Conservation (phyloP, 2,888 invertebrate species). For the Heliconius sara region DNA sequence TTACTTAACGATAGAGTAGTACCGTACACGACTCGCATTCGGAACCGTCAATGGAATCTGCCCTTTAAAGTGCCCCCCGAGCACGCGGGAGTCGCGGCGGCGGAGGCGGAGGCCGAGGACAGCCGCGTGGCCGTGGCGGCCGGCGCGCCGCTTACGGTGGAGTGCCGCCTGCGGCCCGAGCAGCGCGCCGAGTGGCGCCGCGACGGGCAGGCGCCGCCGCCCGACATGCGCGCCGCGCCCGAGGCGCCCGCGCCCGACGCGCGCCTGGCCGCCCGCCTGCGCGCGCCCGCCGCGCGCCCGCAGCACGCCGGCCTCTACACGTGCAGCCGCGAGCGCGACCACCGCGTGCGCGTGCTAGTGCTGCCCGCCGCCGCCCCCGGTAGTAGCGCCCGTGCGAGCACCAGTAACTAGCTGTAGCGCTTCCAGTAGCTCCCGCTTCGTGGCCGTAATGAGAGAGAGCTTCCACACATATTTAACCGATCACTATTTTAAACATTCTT, state of each 20-base stretch:
- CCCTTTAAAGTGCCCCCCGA: slow-evolving; percentile 2
- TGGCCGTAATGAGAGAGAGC: background rate
- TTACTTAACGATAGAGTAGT: background rate
- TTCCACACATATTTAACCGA: slow-evolving; percentile 6
- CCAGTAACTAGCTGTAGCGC: slow-evolving; percentile 35
- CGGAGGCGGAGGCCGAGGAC: slow-evolving; percentile 51
- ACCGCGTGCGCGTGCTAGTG: slow-evolving; percentile 63
- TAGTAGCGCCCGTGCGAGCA: background rate
- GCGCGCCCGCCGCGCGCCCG: slow-evolving; percentile 58
- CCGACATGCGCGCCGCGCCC: slow-evolving; percentile 55
- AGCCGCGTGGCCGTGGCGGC: slow-evolving; percentile 59
- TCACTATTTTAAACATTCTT: background rate
- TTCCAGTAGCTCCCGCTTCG: slow-evolving; percentile 12
- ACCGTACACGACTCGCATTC: background rate
- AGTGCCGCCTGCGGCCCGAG: slow-evolving; percentile 68
- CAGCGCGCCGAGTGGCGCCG: slow-evolving; percentile 53
- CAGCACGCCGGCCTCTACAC: slow-evolving; percentile 68
- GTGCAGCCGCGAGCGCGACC: slow-evolving; percentile 59
- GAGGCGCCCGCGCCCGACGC: slow-evolving; percentile 49
- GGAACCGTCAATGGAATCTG: slow-evolving; percentile 11
- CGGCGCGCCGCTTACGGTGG: slow-evolving; percentile 70
- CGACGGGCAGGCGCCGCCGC: slow-evolving; percentile 61
- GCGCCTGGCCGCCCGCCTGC: slow-evolving; percentile 60
- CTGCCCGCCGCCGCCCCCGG: slow-evolving; percentile 48
- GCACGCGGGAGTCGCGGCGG: slow-evolving; percentile 7